phyloP scores from a whole-genome alignment of 2,113 vertebrate genomes.

The Python bivittatus region DNA sequence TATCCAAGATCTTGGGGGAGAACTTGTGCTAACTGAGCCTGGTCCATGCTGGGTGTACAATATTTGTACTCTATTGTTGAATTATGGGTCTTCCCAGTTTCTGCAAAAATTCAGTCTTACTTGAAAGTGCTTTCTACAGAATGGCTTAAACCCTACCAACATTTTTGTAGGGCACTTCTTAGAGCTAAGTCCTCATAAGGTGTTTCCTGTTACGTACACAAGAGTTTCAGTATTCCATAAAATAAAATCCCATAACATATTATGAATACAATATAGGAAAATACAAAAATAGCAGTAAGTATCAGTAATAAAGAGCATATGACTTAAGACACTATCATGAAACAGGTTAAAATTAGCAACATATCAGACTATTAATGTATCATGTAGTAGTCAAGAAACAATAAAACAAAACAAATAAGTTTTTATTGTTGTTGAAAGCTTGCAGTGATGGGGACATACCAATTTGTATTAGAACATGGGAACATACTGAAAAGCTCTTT shows the following conservation, averaged over 20 bases:
- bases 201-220: neutral
- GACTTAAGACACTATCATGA: neutral
- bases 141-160: neutral
- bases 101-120: neutral
- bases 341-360: neutral
- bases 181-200: neutral
- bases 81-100: neutral
- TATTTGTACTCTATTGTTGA: neutral
- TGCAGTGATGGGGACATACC: neutral
- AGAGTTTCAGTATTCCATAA: neutral
- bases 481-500: neutral
- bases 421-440: neutral
- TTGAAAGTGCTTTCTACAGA: neutral
- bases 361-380: neutral
- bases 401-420: neutral
- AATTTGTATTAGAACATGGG: neutral
- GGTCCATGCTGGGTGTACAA: neutral
- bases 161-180: neutral
- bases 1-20: neutral
- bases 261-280: neutral
- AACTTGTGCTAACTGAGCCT: neutral
- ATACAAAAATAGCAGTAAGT: neutral
- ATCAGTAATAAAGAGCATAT: neutral
- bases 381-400: neutral
- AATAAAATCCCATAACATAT: neutral